Conservation (phyloP, 2,797 vertebrate genomes). For the Oryzias dopingdopingensis region DNA sequence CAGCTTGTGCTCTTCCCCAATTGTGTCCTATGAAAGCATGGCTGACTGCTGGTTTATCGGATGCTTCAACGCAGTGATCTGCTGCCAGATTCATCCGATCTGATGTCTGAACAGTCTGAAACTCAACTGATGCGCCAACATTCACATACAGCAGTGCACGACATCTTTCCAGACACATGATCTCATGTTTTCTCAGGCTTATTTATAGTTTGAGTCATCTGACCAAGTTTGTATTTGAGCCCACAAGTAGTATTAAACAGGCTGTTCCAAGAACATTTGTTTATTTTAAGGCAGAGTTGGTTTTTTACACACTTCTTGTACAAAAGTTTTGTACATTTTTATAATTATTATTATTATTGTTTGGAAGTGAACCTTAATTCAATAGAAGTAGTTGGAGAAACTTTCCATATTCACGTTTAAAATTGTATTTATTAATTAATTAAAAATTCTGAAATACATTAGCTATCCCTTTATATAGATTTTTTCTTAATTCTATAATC, state of each 20-base stretch:
- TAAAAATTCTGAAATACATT: too few species aligned
- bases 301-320: background rate
- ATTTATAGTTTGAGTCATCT: constrained; percentile 15
- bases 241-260: background rate
- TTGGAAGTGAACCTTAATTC: too few species aligned
- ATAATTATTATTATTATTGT: too few species aligned
- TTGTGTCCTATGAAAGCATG: constrained; percentile 55
- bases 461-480: constrained; percentile 41
- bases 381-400: too few species aligned
- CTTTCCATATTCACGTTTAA: too few species aligned
- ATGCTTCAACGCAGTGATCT: constrained; percentile 46
- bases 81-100: constrained; percentile 26
- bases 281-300: background rate
- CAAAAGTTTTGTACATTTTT: background rate
- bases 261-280: background rate
- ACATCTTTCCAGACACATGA: constrained; percentile 9
- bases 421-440: too few species aligned
- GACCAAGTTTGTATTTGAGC: background rate
- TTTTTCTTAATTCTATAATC: constrained; percentile 54
- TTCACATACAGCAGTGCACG: background rate
- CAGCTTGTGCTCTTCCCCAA: constrained; percentile 47
- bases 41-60: constrained; percentile 17
- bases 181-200: constrained; percentile 10
- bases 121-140: constrained; percentile 25
- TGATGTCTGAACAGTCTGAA: constrained; percentile 9